Conservation (phyloP, 2,888 invertebrate genomes). For the Acanthosepion pharaonis region DNA sequence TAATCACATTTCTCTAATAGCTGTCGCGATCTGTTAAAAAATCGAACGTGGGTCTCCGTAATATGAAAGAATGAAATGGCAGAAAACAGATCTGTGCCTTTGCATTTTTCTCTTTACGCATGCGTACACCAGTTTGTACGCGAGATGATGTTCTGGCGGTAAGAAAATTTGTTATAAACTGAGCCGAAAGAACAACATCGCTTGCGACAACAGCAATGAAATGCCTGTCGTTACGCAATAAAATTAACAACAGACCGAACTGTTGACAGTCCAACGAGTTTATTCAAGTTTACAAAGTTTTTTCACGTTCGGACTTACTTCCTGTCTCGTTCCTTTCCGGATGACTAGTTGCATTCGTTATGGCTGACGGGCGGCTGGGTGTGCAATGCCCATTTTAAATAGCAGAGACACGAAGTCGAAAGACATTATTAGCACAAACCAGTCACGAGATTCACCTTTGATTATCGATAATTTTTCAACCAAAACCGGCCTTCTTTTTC, state of each 20-base stretch:
- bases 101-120: not conserved
- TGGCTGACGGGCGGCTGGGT: not conserved
- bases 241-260: not conserved
- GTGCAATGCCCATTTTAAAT: not conserved
- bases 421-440: not conserved
- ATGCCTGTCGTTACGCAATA: not conserved
- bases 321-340: no score
- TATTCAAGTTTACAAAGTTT: not conserved
- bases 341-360: not conserved
- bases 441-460: not conserved
- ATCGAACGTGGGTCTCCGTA: no score
- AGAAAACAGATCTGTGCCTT: no score
- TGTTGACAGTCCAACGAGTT: not conserved
- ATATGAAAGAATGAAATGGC: no score
- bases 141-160: no score
- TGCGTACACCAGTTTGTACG: not conserved
- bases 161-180: no score
- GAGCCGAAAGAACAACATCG: no score
- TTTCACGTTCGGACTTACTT: not conserved
- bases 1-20: no score
- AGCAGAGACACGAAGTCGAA: not conserved
- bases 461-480: not conserved
- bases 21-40: no score
- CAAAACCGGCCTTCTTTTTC: not conserved
- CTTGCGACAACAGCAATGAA: no score